Evolutionary conservation across 2,888 invertebrate genomes (phyloP), one percentile per base, ranked within the genome.

Genomic region (Julus scanicus): DNA sequence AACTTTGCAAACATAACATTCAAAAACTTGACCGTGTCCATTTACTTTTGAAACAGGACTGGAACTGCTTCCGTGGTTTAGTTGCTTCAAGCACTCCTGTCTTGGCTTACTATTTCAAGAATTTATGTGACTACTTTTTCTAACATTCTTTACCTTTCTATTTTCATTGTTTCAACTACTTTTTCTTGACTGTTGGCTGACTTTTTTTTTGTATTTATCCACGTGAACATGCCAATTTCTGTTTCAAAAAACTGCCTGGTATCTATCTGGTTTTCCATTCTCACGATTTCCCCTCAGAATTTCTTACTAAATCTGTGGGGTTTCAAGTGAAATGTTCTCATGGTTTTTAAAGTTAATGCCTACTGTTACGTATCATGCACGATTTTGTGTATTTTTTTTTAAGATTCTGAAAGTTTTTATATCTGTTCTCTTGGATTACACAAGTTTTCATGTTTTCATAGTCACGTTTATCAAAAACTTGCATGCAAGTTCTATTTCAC

Each of bases 11-110:
- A 29, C 71, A 71, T 53, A 71, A 71, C 71, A 71, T 71, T 71
- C 71, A 29, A 71, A 71, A 71, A 71, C 71, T 71, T 71, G 71
- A 71, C 71, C 71, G 71, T 71, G 71, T 71, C 71, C 71, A 29
- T 8, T 6, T 29, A 29, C 71, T 20, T 9, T 71, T 71, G 11
- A 4, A 8, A 6, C 29, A 29, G 20, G n/a, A n/a, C 1, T 71
- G 6, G 29, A 71, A 8, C 71, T 71, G 29, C 71, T 71, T 71
- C 71, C 71, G 71, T 71, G 71, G 71, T 29, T 71, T 71, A 29
- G 20, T 71, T 8, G 71, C 13, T 71, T 71, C 5, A 6, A 63
- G 63, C n/a, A n/a, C 5, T 63, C 6, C 63, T 63, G n/a, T 17
- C 17, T 53, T 53, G 20, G 11, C 20, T 71, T 71, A 3, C n/a